Evolutionary conservation across 2,797 vertebrate species (phyloP).

Genomic region (Ctenopoma multispine): DNA sequence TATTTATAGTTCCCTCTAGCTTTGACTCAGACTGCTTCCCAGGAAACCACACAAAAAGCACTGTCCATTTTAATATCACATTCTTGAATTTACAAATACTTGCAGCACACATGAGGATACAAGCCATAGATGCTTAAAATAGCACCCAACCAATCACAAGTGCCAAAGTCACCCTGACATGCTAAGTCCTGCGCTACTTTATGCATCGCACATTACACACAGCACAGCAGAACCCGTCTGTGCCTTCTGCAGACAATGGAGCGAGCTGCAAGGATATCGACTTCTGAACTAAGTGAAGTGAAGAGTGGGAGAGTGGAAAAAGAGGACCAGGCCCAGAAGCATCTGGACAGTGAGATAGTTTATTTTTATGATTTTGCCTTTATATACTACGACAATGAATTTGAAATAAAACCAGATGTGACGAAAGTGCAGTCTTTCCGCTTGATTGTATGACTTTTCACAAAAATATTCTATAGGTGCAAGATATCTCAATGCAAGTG

Average conservation of each 20-base stretch:
- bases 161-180: slow-evolving; percentile 62
- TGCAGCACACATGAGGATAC: slow-evolving; percentile 8
- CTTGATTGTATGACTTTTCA: no score
- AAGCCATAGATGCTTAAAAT: slow-evolving; percentile 30
- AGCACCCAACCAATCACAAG: slow-evolving; percentile 50
- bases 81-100: slow-evolving; percentile 10
- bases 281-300: not conserved
- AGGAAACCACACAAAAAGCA: slow-evolving; percentile 11
- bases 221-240: slow-evolving; percentile 21
- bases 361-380: no score
- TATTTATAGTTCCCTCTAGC: not conserved
- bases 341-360: no score
- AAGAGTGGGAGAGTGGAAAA: not conserved
- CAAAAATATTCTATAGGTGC: no score
- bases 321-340: no score
- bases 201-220: slow-evolving; percentile 42
- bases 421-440: no score
- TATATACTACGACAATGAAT: no score
- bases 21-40: slow-evolving; percentile 8
- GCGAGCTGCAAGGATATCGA: not conserved
- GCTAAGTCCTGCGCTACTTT: slow-evolving; percentile 23
- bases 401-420: no score
- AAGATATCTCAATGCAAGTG: no score
- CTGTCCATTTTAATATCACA: slow-evolving; percentile 10
- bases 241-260: slow-evolving; percentile 15